Percentiles rank a stretch among this genome's conserved stretches.
Conservation (phyloP, 2,888 invertebrate genomes). For the Caenorhabditis macrosperma region DNA sequence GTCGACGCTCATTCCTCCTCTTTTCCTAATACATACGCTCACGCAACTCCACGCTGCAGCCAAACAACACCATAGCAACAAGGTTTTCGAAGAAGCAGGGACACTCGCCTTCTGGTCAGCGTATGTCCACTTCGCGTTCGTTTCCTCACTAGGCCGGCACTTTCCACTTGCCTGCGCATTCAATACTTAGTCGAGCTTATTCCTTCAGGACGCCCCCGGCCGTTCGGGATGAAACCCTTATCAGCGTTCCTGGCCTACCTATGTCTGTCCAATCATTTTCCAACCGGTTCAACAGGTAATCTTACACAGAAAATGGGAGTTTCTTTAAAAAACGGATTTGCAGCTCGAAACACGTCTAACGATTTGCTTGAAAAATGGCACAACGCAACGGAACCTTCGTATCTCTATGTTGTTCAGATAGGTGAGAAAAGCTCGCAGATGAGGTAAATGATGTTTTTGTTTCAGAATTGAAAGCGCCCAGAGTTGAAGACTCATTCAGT, state of each 20-base stretch:
- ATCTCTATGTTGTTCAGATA: constrained; percentile 42
- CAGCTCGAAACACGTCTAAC: neutral
- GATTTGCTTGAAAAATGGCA: constrained; percentile 31
- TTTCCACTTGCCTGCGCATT: constrained; percentile 13
- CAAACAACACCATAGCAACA: constrained; percentile 54
- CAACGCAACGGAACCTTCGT: constrained; percentile 38
- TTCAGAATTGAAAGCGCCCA: constrained; percentile 45
- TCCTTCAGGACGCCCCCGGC: constrained; percentile 14
- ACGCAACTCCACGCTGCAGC: constrained; percentile 23
- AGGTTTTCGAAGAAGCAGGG: constrained; percentile 18
- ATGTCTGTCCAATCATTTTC: neutral
- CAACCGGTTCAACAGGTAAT: constrained; percentile 14
- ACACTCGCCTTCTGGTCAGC: constrained; percentile 22
- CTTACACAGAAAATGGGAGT: neutral
- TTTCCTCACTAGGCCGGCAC: neutral
- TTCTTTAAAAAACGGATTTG: neutral
- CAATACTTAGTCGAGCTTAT: constrained; percentile 19
- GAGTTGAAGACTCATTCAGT: constrained; percentile 37
- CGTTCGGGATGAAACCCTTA: neutral
- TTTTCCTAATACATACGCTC: constrained; percentile 44
- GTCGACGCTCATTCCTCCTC: constrained; percentile 10
- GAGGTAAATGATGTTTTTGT: neutral
- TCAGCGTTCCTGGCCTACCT: neutral
- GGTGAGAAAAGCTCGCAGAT: constrained; percentile 26
- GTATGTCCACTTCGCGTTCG: constrained; percentile 21